A percentile compares a stretch with the other conserved stretches of the same genome.
phyloP scores from a whole-genome alignment of 2,113 vertebrate species.

The Orycteropus afer region DNA sequence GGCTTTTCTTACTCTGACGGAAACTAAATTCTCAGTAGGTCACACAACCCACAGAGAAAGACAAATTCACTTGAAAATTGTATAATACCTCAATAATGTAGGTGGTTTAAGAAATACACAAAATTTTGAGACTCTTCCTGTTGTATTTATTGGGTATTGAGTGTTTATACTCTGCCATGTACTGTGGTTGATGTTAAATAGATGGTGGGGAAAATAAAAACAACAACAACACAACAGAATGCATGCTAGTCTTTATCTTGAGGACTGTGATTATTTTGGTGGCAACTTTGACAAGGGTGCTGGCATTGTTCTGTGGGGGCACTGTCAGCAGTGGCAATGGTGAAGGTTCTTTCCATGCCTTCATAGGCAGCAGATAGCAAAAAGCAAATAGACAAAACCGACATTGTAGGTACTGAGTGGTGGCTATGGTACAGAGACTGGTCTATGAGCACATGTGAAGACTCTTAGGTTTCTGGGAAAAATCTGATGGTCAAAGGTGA shows the following conservation, averaged over 20 bases:
- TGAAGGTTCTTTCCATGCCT: not conserved
- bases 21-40: conserved; percentile 1
- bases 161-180: not conserved
- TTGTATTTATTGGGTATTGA: not conserved
- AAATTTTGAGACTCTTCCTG: not conserved
- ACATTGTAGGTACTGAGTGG: not conserved
- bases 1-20: not conserved
- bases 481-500: not conserved
- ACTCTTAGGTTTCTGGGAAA: not conserved
- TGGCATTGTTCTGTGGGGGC: not conserved
- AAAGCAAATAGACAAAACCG: not conserved
- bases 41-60: not conserved
- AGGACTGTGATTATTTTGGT: not conserved
- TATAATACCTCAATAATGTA: not conserved
- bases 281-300: not conserved
- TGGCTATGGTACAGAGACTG: not conserved
- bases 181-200: not conserved
- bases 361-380: not conserved
- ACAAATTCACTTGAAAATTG: not conserved
- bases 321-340: not conserved
- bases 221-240: not conserved
- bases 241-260: not conserved
- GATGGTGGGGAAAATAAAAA: not conserved
- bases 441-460: not conserved
- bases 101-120: not conserved